phyloP scores from a whole-genome alignment of 2,113 vertebrate genomes.

The Empidonax alnorum region DNA sequence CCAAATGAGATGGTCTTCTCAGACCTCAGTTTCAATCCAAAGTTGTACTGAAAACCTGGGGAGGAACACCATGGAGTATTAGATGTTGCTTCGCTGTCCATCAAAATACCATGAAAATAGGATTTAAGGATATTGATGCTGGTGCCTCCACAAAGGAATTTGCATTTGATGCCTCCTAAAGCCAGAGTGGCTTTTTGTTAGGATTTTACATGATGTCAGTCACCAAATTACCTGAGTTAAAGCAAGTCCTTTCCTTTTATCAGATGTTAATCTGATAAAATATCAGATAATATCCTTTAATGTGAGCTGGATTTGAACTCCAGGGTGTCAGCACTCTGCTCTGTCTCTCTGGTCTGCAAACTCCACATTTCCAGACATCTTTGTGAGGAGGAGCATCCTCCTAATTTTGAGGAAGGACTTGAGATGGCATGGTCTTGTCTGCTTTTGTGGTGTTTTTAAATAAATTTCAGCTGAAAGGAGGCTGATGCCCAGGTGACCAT shows the following conservation, averaged over 20 bases:
- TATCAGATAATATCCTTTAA: not conserved
- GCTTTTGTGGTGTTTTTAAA: not conserved
- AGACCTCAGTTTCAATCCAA: not conserved
- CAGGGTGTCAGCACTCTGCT: not conserved
- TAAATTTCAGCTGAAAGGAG: not conserved
- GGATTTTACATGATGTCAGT: not conserved
- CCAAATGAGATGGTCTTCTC: not conserved
- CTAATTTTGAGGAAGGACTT: not conserved
- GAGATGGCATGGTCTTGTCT: not conserved
- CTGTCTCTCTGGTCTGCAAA: not conserved
- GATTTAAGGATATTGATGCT: not conserved
- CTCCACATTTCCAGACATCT: not conserved
- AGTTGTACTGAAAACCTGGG: not conserved
- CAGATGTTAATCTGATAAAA: not conserved
- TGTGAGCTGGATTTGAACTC: not conserved
- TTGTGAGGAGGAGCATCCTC: not conserved
- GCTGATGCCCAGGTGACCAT: not conserved
- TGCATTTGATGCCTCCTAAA: not conserved
- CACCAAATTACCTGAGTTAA: not conserved
- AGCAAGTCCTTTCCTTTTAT: not conserved
- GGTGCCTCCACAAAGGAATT: not conserved
- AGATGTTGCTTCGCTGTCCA: not conserved
- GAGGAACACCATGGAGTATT: not conserved
- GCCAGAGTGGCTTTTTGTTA: not conserved
- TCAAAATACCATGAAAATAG: not conserved